Base-by-base conservation (phyloP, 2,888 invertebrate genomes). In the Perizoma flavofasciatum region DNA sequence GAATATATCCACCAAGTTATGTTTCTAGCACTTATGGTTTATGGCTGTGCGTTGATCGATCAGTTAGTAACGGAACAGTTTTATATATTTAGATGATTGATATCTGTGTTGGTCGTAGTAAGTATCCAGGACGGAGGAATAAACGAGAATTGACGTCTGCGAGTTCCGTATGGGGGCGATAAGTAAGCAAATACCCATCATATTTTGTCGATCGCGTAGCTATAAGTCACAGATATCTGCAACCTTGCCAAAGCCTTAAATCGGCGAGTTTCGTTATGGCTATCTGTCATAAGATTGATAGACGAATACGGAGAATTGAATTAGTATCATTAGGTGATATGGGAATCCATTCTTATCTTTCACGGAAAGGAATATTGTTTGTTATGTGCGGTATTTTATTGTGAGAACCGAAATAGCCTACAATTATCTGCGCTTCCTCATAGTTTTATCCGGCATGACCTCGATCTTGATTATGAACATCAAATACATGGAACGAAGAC, bases 171-270 rank as follows among this genome's bases (percentile, higher is more conserved):
- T 64, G 61, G 59, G 22, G 63, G 61, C 56, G 61, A 68, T 70
- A 70, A 66, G 60, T 67, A 67, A 67, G 59, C 62, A 65, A 69
- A 67, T 70, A 63, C 63, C 22, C 1, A 22, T 22, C 58, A 55
- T 65, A 66, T 67, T 59, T 67, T 54, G 50, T 32, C 40, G 57
- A 55, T 47, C 49, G 43, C 52, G 33, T 56, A 49, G 58, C 58
- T 45, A 62, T 67, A 66, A 69, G 66, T 69, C 63, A 63, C 67
- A 69, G 66, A 63, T 61, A 65, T 69, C 64, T 61, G 65, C 60
- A 58, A 48, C 51, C 55, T 57, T 61, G 59, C 65, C 61, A 63
- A 48, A 43, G 56, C 41, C 37, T 51, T 58, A 62, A 64, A 66
- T 65, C 61, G 58, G 59, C 10, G 45, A 52, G 51, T 63, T 48